These are phyloP conservation scores for Oceanites oceanicus DNA, from an alignment of 2,113 vertebrate species.

Conservation along the genomic window DNA sequence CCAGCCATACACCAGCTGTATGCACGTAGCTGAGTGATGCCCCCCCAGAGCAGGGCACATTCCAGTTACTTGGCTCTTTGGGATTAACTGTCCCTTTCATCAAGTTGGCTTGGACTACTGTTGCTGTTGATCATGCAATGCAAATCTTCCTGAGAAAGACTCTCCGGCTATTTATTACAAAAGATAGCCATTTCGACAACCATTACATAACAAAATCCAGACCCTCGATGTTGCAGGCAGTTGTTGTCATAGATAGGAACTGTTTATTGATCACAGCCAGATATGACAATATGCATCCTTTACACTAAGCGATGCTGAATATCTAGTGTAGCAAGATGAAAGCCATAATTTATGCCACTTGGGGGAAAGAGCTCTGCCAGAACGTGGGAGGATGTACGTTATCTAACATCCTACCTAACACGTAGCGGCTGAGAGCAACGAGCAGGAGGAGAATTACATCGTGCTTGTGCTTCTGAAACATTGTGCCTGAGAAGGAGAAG, in stretches of 20 bases:
- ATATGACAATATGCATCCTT: not conserved
- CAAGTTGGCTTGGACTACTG: not conserved
- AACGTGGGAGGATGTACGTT: not conserved
- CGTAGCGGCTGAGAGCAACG: not conserved
- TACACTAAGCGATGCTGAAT: not conserved
- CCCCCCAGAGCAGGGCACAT: not conserved
- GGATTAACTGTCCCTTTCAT: slow-evolving; percentile 65
- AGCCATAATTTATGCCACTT: not conserved
- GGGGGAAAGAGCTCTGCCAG: not conserved
- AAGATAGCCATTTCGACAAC: not conserved
- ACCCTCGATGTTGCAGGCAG: not conserved
- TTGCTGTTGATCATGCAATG: slow-evolving; percentile 18
- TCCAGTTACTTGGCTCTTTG: slow-evolving; percentile 31
- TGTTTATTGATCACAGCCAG: slow-evolving; percentile 1
- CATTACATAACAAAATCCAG: not conserved
- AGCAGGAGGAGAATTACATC: not conserved
- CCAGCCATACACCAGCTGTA: not conserved
- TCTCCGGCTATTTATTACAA: slow-evolving; percentile 10
- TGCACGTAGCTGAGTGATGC: not conserved
- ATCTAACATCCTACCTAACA: slow-evolving; percentile 6
- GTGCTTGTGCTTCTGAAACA: slow-evolving; percentile 10
- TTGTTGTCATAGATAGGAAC: not conserved
- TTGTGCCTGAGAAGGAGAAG: not conserved
- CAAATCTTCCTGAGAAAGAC: slow-evolving; percentile 23
- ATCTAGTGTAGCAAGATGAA: not conserved